These are phyloP conservation scores for Drosophila suzukii DNA, from an alignment of 1,140 invertebrate species.

Conservation along the genomic window DNA sequence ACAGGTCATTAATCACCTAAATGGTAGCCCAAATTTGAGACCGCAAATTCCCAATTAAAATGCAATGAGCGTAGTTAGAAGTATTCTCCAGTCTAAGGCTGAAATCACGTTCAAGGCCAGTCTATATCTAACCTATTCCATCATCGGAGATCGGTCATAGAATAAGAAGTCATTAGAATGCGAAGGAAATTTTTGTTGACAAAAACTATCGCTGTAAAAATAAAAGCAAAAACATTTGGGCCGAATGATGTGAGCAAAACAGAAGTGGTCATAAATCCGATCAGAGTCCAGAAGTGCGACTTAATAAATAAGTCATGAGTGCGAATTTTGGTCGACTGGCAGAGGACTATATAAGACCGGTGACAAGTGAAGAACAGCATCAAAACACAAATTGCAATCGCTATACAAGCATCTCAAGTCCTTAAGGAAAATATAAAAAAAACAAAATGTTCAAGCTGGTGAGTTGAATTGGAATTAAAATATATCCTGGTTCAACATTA, in stretches of 20 bases:
- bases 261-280: constrained; percentile 55
- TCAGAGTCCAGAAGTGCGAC: constrained; percentile 40
- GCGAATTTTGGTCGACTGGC: constrained; percentile 9
- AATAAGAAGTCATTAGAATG: constrained; percentile 76
- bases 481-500: neutral
- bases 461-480: constrained; percentile 21
- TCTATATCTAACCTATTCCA: constrained; percentile 43
- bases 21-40: constrained; percentile 54
- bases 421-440: constrained; percentile 26
- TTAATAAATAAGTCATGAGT: constrained; percentile 77
- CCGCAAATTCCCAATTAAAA: constrained; percentile 61
- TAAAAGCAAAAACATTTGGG: constrained; percentile 32
- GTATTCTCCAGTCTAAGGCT: constrained; percentile 37
- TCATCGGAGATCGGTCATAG: constrained; percentile 43
- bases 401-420: constrained; percentile 53
- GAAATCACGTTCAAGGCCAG: constrained; percentile 65
- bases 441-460: constrained; percentile 83
- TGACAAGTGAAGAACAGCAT: constrained; percentile 39
- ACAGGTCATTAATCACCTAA: constrained; percentile 59
- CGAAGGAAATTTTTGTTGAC: constrained; percentile 47
- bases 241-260: constrained; percentile 46
- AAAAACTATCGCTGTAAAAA: constrained; percentile 59
- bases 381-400: constrained; percentile 66
- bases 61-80: constrained; percentile 60
- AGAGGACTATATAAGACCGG: constrained; percentile 63